phyloP scores from a whole-genome alignment of 2,888 invertebrate species.

The Ornithoptera priamus region DNA sequence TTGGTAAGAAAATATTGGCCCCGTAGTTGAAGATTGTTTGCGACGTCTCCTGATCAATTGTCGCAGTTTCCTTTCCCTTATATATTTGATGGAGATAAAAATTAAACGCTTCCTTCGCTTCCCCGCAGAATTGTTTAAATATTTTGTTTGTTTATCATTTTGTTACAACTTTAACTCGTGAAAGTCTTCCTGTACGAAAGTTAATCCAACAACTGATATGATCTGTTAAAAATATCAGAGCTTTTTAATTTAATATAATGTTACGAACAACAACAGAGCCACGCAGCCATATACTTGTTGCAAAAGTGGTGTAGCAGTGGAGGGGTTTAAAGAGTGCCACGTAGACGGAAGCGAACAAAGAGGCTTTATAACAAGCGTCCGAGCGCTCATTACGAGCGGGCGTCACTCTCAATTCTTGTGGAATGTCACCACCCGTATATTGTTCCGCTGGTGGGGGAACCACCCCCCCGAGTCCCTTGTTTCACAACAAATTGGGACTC shows the following conservation, averaged over 20 bases:
- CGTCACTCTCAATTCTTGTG: constrained; percentile 29
- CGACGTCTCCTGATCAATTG: constrained; percentile 36
- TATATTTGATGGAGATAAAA: constrained; percentile 22
- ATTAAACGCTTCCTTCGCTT: constrained; percentile 10
- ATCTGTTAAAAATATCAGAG: no score
- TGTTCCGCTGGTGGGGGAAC: constrained; percentile 28
- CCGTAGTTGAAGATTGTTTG: constrained; percentile 34
- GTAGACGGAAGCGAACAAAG: constrained; percentile 30
- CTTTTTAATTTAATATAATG: no score
- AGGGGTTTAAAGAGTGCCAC: constrained; percentile 23
- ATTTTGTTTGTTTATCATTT: neutral
- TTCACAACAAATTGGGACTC: constrained; percentile 25
- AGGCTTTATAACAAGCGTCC: constrained; percentile 31
- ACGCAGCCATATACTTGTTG: constrained; percentile 3
- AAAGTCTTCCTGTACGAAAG: no score
- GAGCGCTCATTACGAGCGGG: constrained; percentile 30
- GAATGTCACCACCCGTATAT: constrained; percentile 33
- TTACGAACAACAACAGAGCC: no score
- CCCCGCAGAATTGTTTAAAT: neutral
- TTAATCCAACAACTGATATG: no score
- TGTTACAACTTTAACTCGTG: no score
- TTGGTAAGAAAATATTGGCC: constrained; percentile 57
- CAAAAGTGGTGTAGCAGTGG: constrained; percentile 10
- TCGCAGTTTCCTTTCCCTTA: constrained; percentile 25
- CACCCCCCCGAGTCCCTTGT: constrained; percentile 6